These are phyloP conservation scores for Aporophyla nigra DNA, from an alignment of 2,888 invertebrate genomes.

Conservation along the genomic window DNA sequence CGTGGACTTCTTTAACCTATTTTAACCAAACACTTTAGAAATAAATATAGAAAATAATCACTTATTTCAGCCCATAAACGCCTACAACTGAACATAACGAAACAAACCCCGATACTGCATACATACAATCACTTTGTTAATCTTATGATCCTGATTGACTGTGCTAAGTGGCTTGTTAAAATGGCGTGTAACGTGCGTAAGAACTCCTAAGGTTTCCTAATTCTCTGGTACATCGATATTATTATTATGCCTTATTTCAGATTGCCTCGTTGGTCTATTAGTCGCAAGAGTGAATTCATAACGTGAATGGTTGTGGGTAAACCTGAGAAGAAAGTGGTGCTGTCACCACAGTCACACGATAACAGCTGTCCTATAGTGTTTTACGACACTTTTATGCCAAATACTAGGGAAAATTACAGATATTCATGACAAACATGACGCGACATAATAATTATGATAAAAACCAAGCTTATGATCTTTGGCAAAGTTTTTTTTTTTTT, in stretches of 20 bases:
- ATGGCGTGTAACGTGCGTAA: slow-evolving; percentile 34
- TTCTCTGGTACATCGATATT: slow-evolving; percentile 37
- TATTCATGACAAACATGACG: neutral
- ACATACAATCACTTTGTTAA: slow-evolving; percentile 43
- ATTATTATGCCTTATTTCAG: slow-evolving; percentile 14
- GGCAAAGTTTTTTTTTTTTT: too few species aligned
- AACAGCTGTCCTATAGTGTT: too few species aligned
- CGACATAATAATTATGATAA: neutral
- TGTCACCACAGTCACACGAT: neutral
- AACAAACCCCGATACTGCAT: slow-evolving; percentile 20
- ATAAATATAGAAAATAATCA: neutral
- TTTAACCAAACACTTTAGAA: neutral
- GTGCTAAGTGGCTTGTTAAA: slow-evolving; percentile 57
- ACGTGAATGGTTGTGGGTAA: neutral
- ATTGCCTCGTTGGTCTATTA: neutral
- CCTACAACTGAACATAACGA: neutral
- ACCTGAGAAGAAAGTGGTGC: neutral
- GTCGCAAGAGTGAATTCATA: neutral
- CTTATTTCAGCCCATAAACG: neutral
- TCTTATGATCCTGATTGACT: slow-evolving; percentile 55
- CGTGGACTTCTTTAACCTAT: neutral
- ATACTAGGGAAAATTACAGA: neutral
- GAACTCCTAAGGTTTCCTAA: slow-evolving; percentile 49
- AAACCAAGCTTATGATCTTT: neutral
- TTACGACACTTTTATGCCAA: neutral